phyloP scores from a whole-genome alignment of 37 sponge, comb jelly and placozoan species.

The Cladorhizidae sp. region DNA sequence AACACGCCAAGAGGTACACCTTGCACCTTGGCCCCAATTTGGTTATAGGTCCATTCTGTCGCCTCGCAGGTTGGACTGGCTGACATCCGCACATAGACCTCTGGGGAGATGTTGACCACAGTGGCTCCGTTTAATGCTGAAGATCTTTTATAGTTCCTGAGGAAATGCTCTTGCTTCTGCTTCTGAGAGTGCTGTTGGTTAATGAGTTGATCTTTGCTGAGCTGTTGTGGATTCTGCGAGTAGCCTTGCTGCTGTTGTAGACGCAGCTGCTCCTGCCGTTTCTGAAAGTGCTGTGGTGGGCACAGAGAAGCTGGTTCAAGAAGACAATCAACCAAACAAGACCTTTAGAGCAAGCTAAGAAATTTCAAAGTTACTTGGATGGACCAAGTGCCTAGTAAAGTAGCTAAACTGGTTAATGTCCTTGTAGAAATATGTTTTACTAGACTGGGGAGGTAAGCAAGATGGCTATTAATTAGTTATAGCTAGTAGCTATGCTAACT shows the following conservation, averaged over 20 bases:
- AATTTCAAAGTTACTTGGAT: no score
- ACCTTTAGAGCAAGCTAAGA: no score
- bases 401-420: no score
- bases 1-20: no score
- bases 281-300: slow-evolving; percentile 27
- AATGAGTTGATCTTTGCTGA: slow-evolving; percentile 15
- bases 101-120: slow-evolving; percentile 44
- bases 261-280: slow-evolving; percentile 31
- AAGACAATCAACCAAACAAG: no score
- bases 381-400: no score
- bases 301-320: background rate
- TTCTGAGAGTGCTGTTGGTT: slow-evolving; percentile 8
- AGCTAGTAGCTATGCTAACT: no score
- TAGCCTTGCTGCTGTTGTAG: slow-evolving; percentile 26
- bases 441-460: no score
- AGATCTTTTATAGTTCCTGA: slow-evolving; percentile 24
- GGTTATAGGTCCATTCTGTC: background rate
- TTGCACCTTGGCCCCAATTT: background rate
- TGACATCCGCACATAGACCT: background rate
- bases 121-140: slow-evolving; percentile 4
- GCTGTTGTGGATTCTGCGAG: slow-evolving; percentile 12
- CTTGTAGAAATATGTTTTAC: no score
- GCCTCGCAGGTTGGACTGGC: background rate
- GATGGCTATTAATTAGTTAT: no score
- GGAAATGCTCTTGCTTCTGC: slow-evolving; percentile 30